Base-by-base conservation (phyloP, 1,140 invertebrate genomes). In the Camponotus pennsylvanicus region DNA sequence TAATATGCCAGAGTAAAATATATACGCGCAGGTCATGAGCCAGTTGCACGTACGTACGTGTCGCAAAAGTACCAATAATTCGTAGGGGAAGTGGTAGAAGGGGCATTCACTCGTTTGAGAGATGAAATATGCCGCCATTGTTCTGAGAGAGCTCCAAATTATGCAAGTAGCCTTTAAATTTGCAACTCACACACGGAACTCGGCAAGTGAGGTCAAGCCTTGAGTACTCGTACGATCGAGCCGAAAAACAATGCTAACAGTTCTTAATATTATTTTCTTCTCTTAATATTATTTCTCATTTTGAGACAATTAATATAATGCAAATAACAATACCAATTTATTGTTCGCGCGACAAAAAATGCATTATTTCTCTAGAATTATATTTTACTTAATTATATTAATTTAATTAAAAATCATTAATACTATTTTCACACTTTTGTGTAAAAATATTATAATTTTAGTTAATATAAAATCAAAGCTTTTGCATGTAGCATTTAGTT, bases 141-240 rank as follows among this genome's bases (percentile, higher is more conserved):
- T 70, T 84, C 84, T 70, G 78, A 77, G 85, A 52, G 11, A 84
- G 77, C 67, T 75, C 34, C 59, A 67, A 49, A 88, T 88, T 86
- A 86, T 88, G 71, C 84, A 84, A 90, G 77, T 83, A 80, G 52
- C 59, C 78, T 69, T 86, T 86, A 76, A 88, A 88, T 79, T 78
- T 15, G 57, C 40, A 27, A 11, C 27, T 45, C 77, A 45, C 42
- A n/a, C 6, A 7, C 37, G 75, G 13, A 78, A 61, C n/a, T 6
- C 63, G n/a, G 13, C 49, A 73, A 73, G 27, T 75, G 73, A 83
- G 15, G 9, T 7, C 9, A 45, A 64, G 6, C 6, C 6, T 73
- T 15, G 7, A 13, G 18, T 9, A 63, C 27, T 66, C n/a, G 2
- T 0, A 34, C 8, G 27, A 78, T 15, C 40, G 32, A 55, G 34